Evolutionary conservation across 2,888 invertebrate genomes (phyloP), one percentile per base, ranked within the genome.

Genomic region (Congeria kusceri): DNA sequence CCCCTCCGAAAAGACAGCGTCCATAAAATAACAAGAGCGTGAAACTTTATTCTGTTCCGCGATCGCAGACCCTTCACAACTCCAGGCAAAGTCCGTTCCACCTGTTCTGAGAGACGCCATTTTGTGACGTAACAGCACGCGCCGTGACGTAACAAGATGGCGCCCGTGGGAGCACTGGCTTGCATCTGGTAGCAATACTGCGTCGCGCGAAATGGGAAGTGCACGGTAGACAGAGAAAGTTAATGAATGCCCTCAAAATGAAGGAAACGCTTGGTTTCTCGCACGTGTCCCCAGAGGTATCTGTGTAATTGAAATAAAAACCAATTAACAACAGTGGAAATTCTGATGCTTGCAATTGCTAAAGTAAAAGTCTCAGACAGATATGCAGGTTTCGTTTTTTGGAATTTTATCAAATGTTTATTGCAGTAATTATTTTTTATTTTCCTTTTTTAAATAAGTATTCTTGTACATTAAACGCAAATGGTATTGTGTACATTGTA

Each of bases 91-190:
- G 13, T 67, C 62, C 66, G 53, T 61, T 71, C 62, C 58, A 61
- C 46, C 20, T 65, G 58, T 58, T 29, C 18, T 44, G 25, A 27
- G 57, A 44, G 56, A 57, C 66, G 66, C 70, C 70, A 70, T 74
- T 20, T 63, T 70, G 70, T 79, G 70, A 79, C 70, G 78, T 80
- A 80, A 80, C 28, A 47, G 75, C 75, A 56, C 80, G 75, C 80
- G 80, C 75, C 63, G 32, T 75, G 80, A 71, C 75, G 72, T 80
- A 80, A 80, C 65, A 76, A 64, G 9, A 75, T 72, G 75, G 75
- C 80, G 75, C 44, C 28, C n/a, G 57, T 65, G 75, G 70, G 67
- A 80, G 59, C 57, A 29, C 62, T 20, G 57, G 47, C 29, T 11
- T 13, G 56, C 28, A 27, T 53, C 72, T 47, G 63, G 63, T 64